Conservation (phyloP, 2,888 invertebrate species). For the Drosophila kambysellisi region DNA sequence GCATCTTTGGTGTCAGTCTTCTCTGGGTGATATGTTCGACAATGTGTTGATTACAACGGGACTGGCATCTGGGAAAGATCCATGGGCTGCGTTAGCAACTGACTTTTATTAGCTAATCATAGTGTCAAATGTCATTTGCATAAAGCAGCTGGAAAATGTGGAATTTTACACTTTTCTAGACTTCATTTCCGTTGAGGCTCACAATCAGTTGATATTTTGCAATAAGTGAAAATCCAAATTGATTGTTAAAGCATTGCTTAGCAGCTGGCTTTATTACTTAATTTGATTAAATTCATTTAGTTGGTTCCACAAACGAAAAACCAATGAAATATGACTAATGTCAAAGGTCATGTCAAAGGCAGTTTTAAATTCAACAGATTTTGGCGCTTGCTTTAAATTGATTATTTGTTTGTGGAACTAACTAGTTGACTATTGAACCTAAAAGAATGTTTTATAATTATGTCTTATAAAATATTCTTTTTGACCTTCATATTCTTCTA, state of each 20-base stretch:
- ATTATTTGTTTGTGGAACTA: conserved; percentile 41
- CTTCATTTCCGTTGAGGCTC: conserved; percentile 29
- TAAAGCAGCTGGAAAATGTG: conserved; percentile 14
- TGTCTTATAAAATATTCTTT: conserved; percentile 17
- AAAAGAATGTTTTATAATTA: conserved; percentile 33
- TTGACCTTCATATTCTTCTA: conserved; percentile 21
- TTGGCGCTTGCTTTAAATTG: conserved; percentile 19
- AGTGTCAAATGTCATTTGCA: conserved; percentile 23
- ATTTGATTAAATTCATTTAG: conserved; percentile 37
- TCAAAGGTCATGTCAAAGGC: conserved; percentile 8
- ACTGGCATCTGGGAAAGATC: conserved; percentile 22
- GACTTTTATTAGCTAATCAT: conserved; percentile 10
- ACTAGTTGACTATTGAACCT: conserved; percentile 22
- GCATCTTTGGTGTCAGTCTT: conserved; percentile 48
- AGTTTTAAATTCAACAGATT: neutral
- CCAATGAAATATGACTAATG: conserved; percentile 25
- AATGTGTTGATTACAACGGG: conserved; percentile 32
- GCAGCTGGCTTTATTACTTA: conserved; percentile 30
- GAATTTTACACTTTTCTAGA: conserved; percentile 10
- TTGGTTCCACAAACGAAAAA: conserved; percentile 42
- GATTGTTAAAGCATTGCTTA: conserved; percentile 31
- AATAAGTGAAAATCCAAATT: conserved; percentile 53
- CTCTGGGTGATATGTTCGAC: conserved; percentile 70
- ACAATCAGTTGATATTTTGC: conserved; percentile 61
- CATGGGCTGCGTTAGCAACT: conserved; percentile 26